phyloP scores from a whole-genome alignment of 1,140 invertebrate species.

The Brachystomella parvula region DNA sequence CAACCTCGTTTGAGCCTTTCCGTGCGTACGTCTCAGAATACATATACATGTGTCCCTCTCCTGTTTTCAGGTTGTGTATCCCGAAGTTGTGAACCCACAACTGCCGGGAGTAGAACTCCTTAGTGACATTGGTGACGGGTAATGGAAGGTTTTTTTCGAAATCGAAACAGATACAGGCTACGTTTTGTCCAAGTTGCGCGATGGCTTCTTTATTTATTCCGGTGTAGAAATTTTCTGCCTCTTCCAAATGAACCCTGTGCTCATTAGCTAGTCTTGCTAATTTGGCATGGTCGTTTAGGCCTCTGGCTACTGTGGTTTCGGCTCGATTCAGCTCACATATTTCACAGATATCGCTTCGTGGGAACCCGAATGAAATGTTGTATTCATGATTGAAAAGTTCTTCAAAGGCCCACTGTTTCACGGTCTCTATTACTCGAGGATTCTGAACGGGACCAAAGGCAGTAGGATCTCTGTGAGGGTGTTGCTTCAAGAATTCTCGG shows the following conservation, averaged over 20 bases:
- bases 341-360: constrained; percentile 16
- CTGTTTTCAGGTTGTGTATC: constrained; percentile 31
- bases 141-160: constrained; percentile 20
- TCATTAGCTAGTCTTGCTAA: neutral
- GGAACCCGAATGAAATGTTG: constrained; percentile 15
- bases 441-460: neutral
- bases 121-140: constrained; percentile 16
- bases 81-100: constrained; percentile 39
- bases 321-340: constrained; percentile 10
- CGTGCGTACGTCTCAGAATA: neutral
- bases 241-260: neutral
- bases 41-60: neutral
- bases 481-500: neutral
- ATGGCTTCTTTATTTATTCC: neutral
- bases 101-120: constrained; percentile 24
- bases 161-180: constrained; percentile 6
- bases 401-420: neutral
- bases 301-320: neutral
- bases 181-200: neutral
- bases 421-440: neutral
- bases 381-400: constrained; percentile 14
- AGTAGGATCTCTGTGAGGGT: neutral
- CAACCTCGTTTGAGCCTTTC: constrained; percentile 7
- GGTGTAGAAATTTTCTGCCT: neutral
- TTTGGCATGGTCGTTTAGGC: neutral